phyloP scores from a whole-genome alignment of 2,113 vertebrate genomes.

The Rousettus leschenaultii region DNA sequence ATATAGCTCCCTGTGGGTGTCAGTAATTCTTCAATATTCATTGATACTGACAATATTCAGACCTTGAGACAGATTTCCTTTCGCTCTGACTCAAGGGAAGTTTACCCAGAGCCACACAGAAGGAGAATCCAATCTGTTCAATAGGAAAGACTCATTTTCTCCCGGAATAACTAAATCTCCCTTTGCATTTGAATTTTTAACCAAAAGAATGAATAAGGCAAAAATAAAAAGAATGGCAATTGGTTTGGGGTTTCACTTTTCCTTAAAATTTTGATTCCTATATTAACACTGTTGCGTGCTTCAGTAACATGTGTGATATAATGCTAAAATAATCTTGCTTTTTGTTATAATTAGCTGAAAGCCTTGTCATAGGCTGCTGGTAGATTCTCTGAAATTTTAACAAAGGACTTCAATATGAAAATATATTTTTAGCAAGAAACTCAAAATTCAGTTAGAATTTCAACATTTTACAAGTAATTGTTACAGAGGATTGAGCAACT shows the following conservation, averaged over 20 bases:
- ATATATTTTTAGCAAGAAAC: slow-evolving; percentile 20
- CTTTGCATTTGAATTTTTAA: slow-evolving; percentile 72
- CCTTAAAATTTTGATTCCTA: slow-evolving; percentile 44
- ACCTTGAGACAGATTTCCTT: slow-evolving; percentile 70
- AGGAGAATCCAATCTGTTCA: slow-evolving; percentile 77
- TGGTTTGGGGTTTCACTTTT: slow-evolving; percentile 46
- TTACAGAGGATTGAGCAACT: slow-evolving; percentile 60
- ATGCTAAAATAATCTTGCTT: slow-evolving; percentile 39
- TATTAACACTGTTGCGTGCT: slow-evolving; percentile 33
- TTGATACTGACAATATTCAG: slow-evolving; percentile 73
- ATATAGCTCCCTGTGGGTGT: slow-evolving; percentile 72
- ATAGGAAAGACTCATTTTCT: slow-evolving; percentile 69
- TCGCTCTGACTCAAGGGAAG: slow-evolving; percentile 69
- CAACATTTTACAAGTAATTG: slow-evolving; percentile 51
- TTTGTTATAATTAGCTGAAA: slow-evolving; percentile 43
- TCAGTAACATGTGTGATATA: background rate
- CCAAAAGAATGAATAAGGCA: slow-evolving; percentile 64
- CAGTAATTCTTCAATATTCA: slow-evolving; percentile 75
- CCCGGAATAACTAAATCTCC: slow-evolving; percentile 71
- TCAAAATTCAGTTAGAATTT: slow-evolving; percentile 42
- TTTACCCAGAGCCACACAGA: slow-evolving; percentile 70
- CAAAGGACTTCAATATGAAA: slow-evolving; percentile 36
- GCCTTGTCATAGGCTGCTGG: slow-evolving; percentile 3
- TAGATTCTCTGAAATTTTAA: slow-evolving; percentile 51
- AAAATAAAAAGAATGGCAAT: slow-evolving; percentile 56